Percentiles rank a stretch among this genome's conserved stretches.
phyloP scores from a whole-genome alignment of 2,888 invertebrate species.

The Torymus auratus region DNA sequence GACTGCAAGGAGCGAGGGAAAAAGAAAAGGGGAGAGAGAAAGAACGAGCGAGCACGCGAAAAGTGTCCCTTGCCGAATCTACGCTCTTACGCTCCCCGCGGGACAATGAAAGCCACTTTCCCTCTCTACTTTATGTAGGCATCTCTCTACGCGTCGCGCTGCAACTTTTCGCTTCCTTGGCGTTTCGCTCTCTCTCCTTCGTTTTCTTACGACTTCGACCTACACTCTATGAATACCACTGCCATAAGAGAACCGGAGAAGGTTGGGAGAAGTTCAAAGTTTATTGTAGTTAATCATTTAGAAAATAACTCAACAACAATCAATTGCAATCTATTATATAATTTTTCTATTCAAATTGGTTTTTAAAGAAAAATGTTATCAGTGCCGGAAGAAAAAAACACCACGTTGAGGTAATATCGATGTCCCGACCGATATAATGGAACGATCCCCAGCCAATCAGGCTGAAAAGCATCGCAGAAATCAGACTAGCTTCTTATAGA shows the following conservation, averaged over 20 bases:
- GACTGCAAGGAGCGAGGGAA: not conserved
- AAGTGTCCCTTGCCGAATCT: slow-evolving; percentile 58
- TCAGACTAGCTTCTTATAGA: too few species aligned
- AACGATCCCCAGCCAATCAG: too few species aligned
- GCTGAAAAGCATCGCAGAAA: too few species aligned
- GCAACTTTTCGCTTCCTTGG: slow-evolving; percentile 61
- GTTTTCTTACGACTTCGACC: slow-evolving; percentile 11
- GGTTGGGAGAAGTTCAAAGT: too few species aligned
- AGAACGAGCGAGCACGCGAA: slow-evolving; percentile 20
- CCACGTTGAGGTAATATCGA: too few species aligned
- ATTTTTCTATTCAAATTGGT: too few species aligned
- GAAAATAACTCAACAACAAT: too few species aligned
- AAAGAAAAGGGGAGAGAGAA: not conserved
- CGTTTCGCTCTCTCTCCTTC: slow-evolving; percentile 30
- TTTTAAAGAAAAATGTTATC: too few species aligned
- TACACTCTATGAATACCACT: slow-evolving; percentile 18
- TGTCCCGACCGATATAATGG: too few species aligned
- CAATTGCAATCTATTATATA: too few species aligned
- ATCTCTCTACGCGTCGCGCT: slow-evolving; percentile 30
- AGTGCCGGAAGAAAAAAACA: too few species aligned
- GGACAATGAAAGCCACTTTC: slow-evolving; percentile 72
- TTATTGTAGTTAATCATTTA: too few species aligned
- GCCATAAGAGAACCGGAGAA: slow-evolving; percentile 13
- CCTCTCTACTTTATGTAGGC: slow-evolving; percentile 61
- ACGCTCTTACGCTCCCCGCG: slow-evolving; percentile 66